These are phyloP conservation scores for Ganaspis sp. DNA, from an alignment of 1,140 invertebrate species.

Conservation along the genomic window DNA sequence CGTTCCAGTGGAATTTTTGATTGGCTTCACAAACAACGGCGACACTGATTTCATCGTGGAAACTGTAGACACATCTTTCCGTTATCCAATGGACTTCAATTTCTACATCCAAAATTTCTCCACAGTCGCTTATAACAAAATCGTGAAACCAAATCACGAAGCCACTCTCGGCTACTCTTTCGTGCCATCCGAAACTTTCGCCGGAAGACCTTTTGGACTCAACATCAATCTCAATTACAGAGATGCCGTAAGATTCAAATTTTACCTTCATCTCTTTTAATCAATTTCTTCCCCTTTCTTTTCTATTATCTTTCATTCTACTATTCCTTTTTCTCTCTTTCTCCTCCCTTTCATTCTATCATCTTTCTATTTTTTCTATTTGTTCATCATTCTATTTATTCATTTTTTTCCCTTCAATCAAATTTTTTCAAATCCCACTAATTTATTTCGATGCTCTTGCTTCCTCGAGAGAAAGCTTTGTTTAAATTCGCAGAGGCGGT, in stretches of 20 bases:
- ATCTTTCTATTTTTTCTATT: too few relatives aligned
- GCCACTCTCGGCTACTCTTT: constrained; percentile 97
- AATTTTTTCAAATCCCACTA: too few relatives aligned
- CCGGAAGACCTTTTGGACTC: constrained; percentile 96
- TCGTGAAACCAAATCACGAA: constrained; percentile 94
- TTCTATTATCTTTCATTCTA: too few relatives aligned
- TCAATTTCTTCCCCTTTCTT: too few relatives aligned
- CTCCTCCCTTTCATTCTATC: too few relatives aligned
- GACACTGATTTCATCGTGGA: constrained; percentile 93
- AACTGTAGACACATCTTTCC: constrained; percentile 96
- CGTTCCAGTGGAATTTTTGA: constrained; percentile 93
- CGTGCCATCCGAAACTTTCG: constrained; percentile 95
- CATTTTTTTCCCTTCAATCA: too few relatives aligned
- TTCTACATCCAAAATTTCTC: constrained; percentile 99
- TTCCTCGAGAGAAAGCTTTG: too few relatives aligned
- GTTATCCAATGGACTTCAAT: constrained; percentile 98
- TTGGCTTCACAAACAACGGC: constrained; percentile 97
- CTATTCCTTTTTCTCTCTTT: too few relatives aligned
- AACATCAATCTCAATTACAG: constrained; percentile 95
- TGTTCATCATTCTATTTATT: too few relatives aligned
- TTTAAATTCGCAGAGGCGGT: too few relatives aligned
- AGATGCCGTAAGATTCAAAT: constrained; percentile 81
- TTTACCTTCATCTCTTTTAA: constrained; percentile 29
- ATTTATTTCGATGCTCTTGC: too few relatives aligned
- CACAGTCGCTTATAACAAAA: constrained; percentile 89